Base-by-base conservation (phyloP, 2,113 vertebrate species). In the Oxygymnocypris stewartii region DNA sequence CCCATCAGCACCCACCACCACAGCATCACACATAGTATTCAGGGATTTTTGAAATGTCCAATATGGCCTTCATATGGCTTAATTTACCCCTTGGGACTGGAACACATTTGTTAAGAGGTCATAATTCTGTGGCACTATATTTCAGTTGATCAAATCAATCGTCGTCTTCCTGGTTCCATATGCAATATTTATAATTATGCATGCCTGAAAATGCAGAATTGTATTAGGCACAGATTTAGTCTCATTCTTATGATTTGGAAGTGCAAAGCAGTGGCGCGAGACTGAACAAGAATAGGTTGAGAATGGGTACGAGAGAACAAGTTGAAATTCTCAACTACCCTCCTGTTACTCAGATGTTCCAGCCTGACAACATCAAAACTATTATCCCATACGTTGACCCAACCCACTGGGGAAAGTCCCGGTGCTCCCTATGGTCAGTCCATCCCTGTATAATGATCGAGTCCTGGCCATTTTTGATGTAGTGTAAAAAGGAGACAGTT, bases 381-480 rank as follows among this genome's bases (percentile, higher is more conserved):
- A 35, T 78, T 78, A 35, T 18, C 14, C 6, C 16, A 51, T 47
- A 20, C 20, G 2, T 78, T 16, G 16, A 54, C n/a, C 6, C 25
- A 4, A 49, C 13, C 47, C 75, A 78, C 47, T 78, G 47, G 47
- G 47, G 12, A 49, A 77, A 18, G 75, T 47, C 25, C 14, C 25
- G 6, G 25, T 51, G 75, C 75, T 31, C 44, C 75, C 75, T 51
- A 54, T 59, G 54, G 18, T 4, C 12, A 40, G 78, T 59, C 51
- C 51, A 61, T 61, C 77, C 49, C 54, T 80, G 28, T 59, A 40
- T 42, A 80, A 61, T 40, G 51, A 65, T 51, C 28, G n/a, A 83
- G 88, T 87, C 54, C 69, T 82, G 63, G 84, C 83, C 7, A 5
- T 84, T 82, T 84, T 77, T 76, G 84, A 88, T 63, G 69, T 40